phyloP scores from a whole-genome alignment of 2,888 invertebrate genomes.

The Oxyteleia sp. region DNA sequence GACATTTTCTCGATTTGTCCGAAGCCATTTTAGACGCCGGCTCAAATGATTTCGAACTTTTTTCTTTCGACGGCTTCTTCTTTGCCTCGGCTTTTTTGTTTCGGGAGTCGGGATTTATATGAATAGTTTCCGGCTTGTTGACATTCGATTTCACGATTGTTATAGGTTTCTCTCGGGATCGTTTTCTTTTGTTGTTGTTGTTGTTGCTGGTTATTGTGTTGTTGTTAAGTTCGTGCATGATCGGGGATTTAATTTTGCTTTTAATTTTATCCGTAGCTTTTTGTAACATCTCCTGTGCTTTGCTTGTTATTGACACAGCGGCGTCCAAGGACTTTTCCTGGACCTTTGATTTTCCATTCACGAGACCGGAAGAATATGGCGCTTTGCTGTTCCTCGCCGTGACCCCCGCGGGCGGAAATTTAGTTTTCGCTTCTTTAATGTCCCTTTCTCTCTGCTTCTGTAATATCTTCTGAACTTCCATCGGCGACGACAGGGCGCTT shows the following conservation, averaged over 20 bases:
- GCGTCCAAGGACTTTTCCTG: conserved; percentile 88
- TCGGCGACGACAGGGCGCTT: conserved; percentile 89
- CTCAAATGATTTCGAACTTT: conserved; percentile 48
- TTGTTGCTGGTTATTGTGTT: too few species aligned
- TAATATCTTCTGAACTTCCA: conserved; percentile 83
- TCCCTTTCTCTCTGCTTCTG: conserved; percentile 78
- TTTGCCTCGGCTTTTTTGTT: conserved; percentile 65
- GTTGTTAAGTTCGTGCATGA: conserved; percentile 40
- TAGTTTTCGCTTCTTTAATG: conserved; percentile 68
- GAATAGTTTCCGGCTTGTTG: conserved; percentile 78
- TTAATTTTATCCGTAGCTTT: conserved; percentile 74
- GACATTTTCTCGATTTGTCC: conserved; percentile 53
- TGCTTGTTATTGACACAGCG: conserved; percentile 86
- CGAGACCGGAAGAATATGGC: conserved; percentile 84
- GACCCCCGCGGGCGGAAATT: conserved; percentile 82
- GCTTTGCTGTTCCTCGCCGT: conserved; percentile 87
- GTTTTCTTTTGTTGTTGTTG: conserved; percentile 77
- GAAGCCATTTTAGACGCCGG: conserved; percentile 23
- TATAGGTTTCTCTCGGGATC: conserved; percentile 83
- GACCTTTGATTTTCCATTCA: conserved; percentile 78
- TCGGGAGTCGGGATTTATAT: conserved; percentile 70
- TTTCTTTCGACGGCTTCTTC: conserved; percentile 70
- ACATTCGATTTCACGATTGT: conserved; percentile 82
- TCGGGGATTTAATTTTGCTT: conserved; percentile 34
- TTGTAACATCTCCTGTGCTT: conserved; percentile 83